These are phyloP conservation scores for Temnothorax curvispinosus DNA, from an alignment of 1,140 invertebrate species.

Conservation along the genomic window DNA sequence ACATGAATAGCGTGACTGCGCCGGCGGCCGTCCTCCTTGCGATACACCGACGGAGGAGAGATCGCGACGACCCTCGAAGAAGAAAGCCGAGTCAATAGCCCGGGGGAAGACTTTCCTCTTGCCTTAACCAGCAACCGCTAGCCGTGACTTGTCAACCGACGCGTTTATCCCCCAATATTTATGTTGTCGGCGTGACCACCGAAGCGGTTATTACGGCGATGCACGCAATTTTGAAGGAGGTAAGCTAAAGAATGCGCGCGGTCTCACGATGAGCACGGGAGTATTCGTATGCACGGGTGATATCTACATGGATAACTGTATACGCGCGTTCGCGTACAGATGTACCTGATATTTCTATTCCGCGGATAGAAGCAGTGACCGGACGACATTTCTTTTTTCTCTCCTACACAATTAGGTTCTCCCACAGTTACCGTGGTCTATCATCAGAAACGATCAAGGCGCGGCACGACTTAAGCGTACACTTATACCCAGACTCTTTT, in stretches of 20 bases:
- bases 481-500: conserved; percentile 47
- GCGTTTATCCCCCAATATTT: conserved; percentile 79
- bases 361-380: not conserved
- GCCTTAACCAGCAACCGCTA: not conserved
- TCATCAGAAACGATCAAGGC: conserved; percentile 68
- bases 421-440: conserved; percentile 48
- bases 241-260: not conserved
- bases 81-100: conserved; percentile 22
- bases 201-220: conserved; percentile 62
- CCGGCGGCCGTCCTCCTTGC: conserved; percentile 34
- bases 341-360: not conserved
- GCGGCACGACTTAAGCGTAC: conserved; percentile 70
- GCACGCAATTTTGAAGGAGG: conserved; percentile 67
- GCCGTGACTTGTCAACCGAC: conserved; percentile 59
- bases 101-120: conserved; percentile 22
- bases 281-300: not conserved
- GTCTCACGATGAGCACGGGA: not conserved
- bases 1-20: conserved; percentile 80
- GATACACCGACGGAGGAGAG: conserved; percentile 22
- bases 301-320: not conserved
- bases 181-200: conserved; percentile 64
- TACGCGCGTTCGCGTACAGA: not conserved
- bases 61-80: conserved; percentile 11
- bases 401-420: conserved; percentile 65
- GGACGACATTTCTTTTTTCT: conserved; percentile 55